phyloP scores from a whole-genome alignment of 2,797 vertebrate genomes.

The Arrhamphus sclerolepis region DNA sequence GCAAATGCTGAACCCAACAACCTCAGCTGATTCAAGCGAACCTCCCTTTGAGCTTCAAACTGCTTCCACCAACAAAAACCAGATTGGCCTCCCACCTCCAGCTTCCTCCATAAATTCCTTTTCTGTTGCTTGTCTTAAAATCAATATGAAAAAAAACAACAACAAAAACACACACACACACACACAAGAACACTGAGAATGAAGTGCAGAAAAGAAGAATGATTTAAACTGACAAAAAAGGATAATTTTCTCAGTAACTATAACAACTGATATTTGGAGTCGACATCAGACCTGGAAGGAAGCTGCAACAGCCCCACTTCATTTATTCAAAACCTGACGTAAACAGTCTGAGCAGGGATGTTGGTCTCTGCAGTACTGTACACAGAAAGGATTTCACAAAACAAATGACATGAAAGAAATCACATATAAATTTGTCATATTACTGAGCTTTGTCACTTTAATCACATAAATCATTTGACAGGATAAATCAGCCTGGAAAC shows the following conservation, averaged over 20 bases:
- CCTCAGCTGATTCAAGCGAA: constrained; percentile 64
- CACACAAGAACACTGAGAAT: constrained; percentile 45
- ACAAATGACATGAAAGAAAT: constrained; percentile 35
- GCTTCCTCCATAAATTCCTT: constrained; percentile 46
- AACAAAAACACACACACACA: constrained; percentile 28
- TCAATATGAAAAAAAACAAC: constrained; percentile 56
- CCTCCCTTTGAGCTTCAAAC: constrained; percentile 68
- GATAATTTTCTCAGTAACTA: constrained; percentile 31
- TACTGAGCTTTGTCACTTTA: constrained; percentile 52
- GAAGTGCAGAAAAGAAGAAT: constrained; percentile 28
- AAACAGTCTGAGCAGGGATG: constrained; percentile 14
- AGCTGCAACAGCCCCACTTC: constrained; percentile 3
- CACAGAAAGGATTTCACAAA: constrained; percentile 25
- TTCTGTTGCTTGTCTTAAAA: constrained; percentile 51
- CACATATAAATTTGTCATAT: constrained; percentile 36
- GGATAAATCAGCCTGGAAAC: constrained; percentile 42
- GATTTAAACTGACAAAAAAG: constrained; percentile 48
- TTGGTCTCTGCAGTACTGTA: constrained; percentile 22
- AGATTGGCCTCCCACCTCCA: constrained; percentile 63
- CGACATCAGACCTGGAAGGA: constrained; percentile 22
- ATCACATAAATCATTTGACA: constrained; percentile 41
- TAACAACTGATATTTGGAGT: constrained; percentile 43
- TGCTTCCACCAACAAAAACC: constrained; percentile 51
- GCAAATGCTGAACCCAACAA: constrained; percentile 57
- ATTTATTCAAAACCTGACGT: constrained; percentile 36